Conservation (phyloP, 2,888 invertebrate species). For the Lydus trimaculatus region DNA sequence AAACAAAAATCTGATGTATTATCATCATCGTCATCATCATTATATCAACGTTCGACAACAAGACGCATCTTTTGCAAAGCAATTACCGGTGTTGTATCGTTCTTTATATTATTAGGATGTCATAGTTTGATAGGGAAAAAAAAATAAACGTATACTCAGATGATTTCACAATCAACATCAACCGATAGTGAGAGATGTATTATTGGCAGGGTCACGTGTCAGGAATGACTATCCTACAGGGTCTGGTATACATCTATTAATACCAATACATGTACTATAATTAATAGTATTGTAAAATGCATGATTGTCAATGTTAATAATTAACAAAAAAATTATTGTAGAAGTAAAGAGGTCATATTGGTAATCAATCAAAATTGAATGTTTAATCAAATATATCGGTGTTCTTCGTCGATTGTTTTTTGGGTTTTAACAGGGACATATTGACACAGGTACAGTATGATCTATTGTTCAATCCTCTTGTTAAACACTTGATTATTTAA, state of each 20-base stretch:
- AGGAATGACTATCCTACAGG: slow-evolving; percentile 19
- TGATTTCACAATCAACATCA: slow-evolving; percentile 26
- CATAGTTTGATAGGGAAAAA: slow-evolving; percentile 26
- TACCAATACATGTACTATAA: slow-evolving; percentile 13
- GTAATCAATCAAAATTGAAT: neutral
- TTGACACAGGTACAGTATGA: neutral
- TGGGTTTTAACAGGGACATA: neutral
- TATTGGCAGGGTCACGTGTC: slow-evolving; percentile 28
- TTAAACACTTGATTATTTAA: slow-evolving; percentile 4
- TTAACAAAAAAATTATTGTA: slow-evolving; percentile 5
- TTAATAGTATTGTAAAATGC: slow-evolving; percentile 31
- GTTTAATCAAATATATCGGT: neutral
- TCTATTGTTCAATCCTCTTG: neutral
- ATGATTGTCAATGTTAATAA: slow-evolving; percentile 14
- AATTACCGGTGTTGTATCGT: slow-evolving; percentile 25
- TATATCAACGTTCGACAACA: slow-evolving; percentile 37
- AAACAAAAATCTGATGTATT: slow-evolving; percentile 19
- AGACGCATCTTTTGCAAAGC: slow-evolving; percentile 35
- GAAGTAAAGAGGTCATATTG: neutral
- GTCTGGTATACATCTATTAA: neutral
- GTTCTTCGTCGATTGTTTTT: neutral
- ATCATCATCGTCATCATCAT: neutral
- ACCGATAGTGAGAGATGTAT: neutral
- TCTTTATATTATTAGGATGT: slow-evolving; percentile 34
- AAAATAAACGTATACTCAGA: slow-evolving; percentile 27